These are phyloP conservation scores for Pantala flavescens DNA, from an alignment of 1,140 invertebrate genomes.

Conservation along the genomic window DNA sequence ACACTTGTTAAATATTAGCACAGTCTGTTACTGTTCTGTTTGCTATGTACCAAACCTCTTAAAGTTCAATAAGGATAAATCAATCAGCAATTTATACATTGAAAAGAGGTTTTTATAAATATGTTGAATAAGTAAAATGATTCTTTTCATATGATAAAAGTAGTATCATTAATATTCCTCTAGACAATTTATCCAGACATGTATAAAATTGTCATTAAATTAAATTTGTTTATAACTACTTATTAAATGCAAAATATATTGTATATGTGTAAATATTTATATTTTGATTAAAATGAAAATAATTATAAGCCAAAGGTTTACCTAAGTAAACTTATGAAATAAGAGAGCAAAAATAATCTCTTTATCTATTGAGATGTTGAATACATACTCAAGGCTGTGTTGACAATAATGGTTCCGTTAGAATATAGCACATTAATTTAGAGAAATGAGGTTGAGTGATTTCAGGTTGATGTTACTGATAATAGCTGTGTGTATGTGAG, in stretches of 20 bases:
- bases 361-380: slow-evolving; percentile 7
- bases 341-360: neutral
- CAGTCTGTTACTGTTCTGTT: neutral
- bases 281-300: slow-evolving; percentile 6
- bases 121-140: neutral
- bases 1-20: slow-evolving; percentile 10
- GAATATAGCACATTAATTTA: neutral
- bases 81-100: neutral
- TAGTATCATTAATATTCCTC: neutral
- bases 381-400: slow-evolving; percentile 5
- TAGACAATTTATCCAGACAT: neutral
- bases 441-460: neutral
- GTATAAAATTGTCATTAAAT: neutral
- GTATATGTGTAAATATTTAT: slow-evolving; percentile 4
- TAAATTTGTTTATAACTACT: neutral
- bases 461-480: neutral
- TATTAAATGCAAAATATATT: neutral
- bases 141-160: neutral
- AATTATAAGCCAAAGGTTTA: neutral
- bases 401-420: slow-evolving; percentile 9
- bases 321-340: neutral
- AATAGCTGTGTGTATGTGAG: neutral
- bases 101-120: neutral
- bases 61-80: neutral
- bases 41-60: neutral